Percentiles rank a stretch among this genome's conserved stretches.
Conservation (phyloP, 2,113 vertebrate genomes). For the Macquaria australasica region DNA sequence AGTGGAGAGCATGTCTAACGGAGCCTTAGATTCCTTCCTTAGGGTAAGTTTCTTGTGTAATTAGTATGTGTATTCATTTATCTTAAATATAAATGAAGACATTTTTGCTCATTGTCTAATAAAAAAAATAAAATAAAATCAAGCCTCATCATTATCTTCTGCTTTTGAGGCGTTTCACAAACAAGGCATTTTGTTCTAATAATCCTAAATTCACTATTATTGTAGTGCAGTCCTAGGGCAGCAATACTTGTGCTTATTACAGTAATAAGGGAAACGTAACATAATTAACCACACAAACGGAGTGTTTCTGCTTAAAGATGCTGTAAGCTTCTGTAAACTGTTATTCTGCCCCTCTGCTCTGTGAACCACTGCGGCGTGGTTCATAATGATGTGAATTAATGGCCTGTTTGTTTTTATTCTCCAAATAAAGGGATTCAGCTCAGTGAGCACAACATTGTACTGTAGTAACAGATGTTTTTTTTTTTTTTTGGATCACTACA, state of each 20-base stretch:
- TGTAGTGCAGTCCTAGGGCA: conserved; percentile 33
- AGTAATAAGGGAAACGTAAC: conserved; percentile 43
- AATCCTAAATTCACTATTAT: conserved; percentile 23
- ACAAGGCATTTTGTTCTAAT: conserved; percentile 25
- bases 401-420: conserved; percentile 68
- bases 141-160: conserved; percentile 2
- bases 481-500: neutral
- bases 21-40: conserved; percentile 92
- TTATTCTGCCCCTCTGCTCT: conserved; percentile 53
- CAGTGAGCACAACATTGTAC: conserved; percentile 34
- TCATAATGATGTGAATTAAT: conserved; percentile 70
- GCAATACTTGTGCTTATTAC: conserved; percentile 35
- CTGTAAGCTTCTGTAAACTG: conserved; percentile 57
- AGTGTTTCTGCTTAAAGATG: conserved; percentile 57
- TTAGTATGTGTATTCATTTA: neutral
- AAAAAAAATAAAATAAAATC: neutral
- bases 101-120: conserved; percentile 3
- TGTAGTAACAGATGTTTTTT: conserved; percentile 24
- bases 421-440: conserved; percentile 58
- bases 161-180: conserved; percentile 14
- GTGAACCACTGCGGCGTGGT: conserved; percentile 48
- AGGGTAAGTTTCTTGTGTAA: conserved; percentile 85
- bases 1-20: conserved; percentile 92
- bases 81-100: neutral
- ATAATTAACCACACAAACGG: conserved; percentile 68